phyloP scores from a whole-genome alignment of 2,113 vertebrate species.

The Brachypodius melanocephalos region DNA sequence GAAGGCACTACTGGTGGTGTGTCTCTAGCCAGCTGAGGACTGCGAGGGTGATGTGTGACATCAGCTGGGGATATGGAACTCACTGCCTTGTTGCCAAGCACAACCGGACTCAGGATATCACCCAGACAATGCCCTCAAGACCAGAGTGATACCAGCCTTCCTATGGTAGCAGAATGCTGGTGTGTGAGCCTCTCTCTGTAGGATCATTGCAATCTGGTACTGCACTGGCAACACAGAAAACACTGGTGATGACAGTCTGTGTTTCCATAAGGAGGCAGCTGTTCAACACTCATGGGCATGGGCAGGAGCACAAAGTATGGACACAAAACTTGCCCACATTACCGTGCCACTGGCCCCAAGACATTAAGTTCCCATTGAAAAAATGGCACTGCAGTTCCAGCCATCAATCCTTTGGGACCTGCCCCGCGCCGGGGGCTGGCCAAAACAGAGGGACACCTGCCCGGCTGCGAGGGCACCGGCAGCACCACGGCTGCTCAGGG shows the following conservation, averaged over 20 bases:
- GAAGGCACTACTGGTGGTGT: background rate
- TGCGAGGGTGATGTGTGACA: background rate
- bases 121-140: background rate
- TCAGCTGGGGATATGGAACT: background rate
- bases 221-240: background rate
- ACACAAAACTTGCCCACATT: background rate
- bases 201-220: background rate
- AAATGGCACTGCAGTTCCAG: background rate
- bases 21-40: background rate
- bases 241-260: background rate
- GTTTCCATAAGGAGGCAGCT: background rate
- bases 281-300: background rate
- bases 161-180: fast-evolving
- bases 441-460: background rate
- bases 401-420: background rate
- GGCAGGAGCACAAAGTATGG: background rate
- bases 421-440: fast-evolving
- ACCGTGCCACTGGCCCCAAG: background rate
- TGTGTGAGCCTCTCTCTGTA: background rate
- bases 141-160: background rate
- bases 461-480: background rate
- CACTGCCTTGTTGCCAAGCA: background rate
- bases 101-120: background rate
- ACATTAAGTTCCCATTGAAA: background rate
- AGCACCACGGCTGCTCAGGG: fast-evolving